phyloP scores from a whole-genome alignment of 2,888 invertebrate species.

The Lacanobia oleracea region DNA sequence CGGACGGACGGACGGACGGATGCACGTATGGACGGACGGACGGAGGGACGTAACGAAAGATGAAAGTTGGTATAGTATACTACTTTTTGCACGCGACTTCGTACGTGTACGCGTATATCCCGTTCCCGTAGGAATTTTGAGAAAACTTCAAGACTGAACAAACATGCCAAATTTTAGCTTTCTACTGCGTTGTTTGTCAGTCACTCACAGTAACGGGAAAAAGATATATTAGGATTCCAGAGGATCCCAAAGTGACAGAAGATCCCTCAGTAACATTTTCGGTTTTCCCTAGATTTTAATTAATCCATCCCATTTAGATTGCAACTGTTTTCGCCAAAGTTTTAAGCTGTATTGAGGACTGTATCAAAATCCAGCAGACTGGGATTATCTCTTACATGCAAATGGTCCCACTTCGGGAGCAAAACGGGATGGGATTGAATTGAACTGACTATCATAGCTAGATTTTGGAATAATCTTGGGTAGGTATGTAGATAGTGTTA shows the following conservation, averaged over 20 bases:
- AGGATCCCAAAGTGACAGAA: background rate
- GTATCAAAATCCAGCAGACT: background rate
- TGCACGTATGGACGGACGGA: too few relatives aligned
- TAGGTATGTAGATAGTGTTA: background rate
- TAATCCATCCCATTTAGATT: constrained; percentile 10
- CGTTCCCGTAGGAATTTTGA: too few relatives aligned
- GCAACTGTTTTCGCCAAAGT: constrained; percentile 2
- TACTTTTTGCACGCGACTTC: too few relatives aligned
- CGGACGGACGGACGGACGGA: too few relatives aligned
- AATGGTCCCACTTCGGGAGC: constrained; percentile 7
- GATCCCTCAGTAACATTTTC: background rate
- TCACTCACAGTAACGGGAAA: too few relatives aligned
- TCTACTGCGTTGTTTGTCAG: too few relatives aligned
- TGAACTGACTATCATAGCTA: constrained; percentile 2
- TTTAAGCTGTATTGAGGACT: constrained; percentile 13
- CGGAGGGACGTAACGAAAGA: too few relatives aligned
- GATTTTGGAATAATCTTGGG: background rate
- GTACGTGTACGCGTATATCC: too few relatives aligned
- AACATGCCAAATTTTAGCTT: too few relatives aligned
- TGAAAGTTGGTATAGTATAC: too few relatives aligned
- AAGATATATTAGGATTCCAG: too few relatives aligned
- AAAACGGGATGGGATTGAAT: background rate
- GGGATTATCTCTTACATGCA: constrained; percentile 29
- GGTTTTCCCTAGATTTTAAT: background rate
- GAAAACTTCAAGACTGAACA: too few relatives aligned